These are phyloP conservation scores for Sus cebifrons DNA, from an alignment of 2,797 vertebrate genomes.

Conservation along the genomic window DNA sequence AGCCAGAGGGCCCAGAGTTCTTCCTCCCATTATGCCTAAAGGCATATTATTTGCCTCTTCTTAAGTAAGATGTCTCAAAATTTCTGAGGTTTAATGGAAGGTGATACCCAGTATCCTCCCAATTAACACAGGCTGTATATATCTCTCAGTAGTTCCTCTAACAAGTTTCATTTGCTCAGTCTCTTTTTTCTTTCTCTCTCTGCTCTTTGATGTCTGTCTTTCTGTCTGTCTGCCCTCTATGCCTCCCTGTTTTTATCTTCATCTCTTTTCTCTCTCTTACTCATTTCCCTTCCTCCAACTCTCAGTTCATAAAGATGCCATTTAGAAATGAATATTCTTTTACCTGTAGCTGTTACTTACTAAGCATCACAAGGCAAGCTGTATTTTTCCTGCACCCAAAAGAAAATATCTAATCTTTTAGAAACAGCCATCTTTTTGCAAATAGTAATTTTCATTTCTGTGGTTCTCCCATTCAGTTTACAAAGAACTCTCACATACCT, in stretches of 20 bases:
- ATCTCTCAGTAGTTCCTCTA: too few relatives aligned
- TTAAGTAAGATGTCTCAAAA: constrained; percentile 19
- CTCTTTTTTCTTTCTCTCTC: neutral
- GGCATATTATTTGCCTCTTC: neutral
- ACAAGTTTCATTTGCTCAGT: neutral
- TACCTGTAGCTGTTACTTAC: neutral
- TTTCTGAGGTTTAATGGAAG: constrained; percentile 12
- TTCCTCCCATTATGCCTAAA: constrained; percentile 1
- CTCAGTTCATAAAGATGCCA: neutral
- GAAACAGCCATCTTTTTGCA: constrained; percentile 30
- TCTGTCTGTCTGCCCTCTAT: neutral
- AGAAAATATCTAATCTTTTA: constrained; percentile 62
- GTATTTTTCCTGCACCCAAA: neutral
- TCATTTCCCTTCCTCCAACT: neutral
- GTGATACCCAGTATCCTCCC: neutral
- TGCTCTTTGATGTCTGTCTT: neutral
- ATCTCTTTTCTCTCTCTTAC: neutral
- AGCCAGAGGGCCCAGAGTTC: constrained; percentile 64
- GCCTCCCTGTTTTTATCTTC: neutral
- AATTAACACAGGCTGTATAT: neutral
- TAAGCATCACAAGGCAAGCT: neutral
- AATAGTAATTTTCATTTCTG: constrained; percentile 44
- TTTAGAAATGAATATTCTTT: neutral
- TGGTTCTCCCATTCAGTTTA: neutral
- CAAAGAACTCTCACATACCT: neutral